Conservation (phyloP, 2,888 invertebrate genomes). For the Tolmerus cingulatus region DNA sequence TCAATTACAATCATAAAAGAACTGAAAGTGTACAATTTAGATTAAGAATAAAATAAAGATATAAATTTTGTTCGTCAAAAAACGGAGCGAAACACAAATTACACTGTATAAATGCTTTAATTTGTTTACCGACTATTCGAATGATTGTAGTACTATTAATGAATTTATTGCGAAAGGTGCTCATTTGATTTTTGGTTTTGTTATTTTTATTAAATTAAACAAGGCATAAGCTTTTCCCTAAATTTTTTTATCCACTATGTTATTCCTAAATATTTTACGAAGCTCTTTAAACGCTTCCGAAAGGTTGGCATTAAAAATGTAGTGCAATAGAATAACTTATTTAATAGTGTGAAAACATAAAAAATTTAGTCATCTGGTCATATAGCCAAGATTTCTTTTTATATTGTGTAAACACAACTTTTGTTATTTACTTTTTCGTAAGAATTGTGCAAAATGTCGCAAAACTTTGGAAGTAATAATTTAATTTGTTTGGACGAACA, state of each 20-base stretch:
- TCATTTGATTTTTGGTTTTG: background rate
- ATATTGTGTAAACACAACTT: too few relatives aligned
- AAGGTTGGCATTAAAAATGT: background rate
- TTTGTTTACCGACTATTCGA: background rate
- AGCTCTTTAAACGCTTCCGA: background rate
- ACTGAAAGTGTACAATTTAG: background rate
- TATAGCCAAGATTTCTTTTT: too few relatives aligned
- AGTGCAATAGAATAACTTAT: background rate
- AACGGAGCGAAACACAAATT: background rate
- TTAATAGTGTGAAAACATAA: background rate
- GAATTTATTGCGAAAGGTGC: constrained; percentile 15
- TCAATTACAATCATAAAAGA: constrained; percentile 10
- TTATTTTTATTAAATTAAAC: background rate
- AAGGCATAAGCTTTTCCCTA: background rate
- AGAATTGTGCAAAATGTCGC: too few relatives aligned
- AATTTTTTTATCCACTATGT: background rate
- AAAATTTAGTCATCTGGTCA: too few relatives aligned
- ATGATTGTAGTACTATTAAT: constrained; percentile 1
- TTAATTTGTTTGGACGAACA: too few relatives aligned
- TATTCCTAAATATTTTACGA: background rate
- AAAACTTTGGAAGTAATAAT: too few relatives aligned
- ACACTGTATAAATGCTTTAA: background rate
- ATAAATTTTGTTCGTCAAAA: background rate
- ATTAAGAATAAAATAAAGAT: background rate
- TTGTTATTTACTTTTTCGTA: too few relatives aligned